Conservation (phyloP, 2,888 invertebrate genomes). For the Megalurothrips usitatus region DNA sequence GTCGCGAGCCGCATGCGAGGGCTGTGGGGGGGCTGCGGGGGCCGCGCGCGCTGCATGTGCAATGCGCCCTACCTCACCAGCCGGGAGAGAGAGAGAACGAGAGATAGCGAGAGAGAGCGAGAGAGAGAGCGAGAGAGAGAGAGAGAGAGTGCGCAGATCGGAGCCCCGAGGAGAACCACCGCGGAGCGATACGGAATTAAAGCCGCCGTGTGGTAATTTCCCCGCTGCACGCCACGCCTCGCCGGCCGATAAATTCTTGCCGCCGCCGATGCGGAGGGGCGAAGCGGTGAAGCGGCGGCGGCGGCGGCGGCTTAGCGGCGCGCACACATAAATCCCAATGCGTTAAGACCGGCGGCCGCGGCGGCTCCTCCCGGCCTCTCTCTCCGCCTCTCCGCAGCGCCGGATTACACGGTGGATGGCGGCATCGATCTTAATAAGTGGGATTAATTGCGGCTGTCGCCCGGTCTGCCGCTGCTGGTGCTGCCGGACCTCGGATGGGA, state of each 20-base stretch:
- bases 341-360: neutral
- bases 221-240: neutral
- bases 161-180: neutral
- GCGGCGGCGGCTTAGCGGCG: neutral
- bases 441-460: conserved; percentile 10
- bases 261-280: neutral
- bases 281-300: neutral
- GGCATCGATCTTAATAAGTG: conserved; percentile 17
- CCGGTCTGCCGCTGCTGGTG: neutral
- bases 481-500: neutral
- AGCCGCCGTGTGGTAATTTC: conserved; percentile 25
- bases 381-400: no score
- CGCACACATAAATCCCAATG: conserved; percentile 11
- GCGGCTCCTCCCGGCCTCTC: neutral
- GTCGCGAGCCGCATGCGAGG: neutral
- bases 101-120: no score
- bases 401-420: no score
- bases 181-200: neutral
- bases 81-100: no score
- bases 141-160: no score
- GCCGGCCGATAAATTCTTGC: conserved; percentile 2
- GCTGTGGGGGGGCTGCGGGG: no score
- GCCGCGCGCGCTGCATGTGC: neutral
- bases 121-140: no score
- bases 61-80: no score